Evolutionary conservation across 1,140 invertebrate genomes (phyloP).

Genomic region (Atta colombica): DNA sequence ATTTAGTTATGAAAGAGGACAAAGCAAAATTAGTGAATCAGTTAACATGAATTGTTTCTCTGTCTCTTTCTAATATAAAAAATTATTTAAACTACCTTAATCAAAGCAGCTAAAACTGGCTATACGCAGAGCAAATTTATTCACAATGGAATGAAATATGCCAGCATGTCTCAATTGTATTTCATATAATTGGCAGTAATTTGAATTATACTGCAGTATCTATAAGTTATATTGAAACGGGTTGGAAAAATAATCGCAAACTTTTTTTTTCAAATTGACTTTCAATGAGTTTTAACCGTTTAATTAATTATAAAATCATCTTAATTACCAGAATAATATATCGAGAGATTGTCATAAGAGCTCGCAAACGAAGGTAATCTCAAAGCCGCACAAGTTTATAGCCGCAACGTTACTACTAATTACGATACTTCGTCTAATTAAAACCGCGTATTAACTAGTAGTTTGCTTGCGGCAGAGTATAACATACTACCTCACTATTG

Average conservation of each 20-base stretch:
- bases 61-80: neutral
- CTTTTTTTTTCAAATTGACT: conserved; percentile 10
- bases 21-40: neutral
- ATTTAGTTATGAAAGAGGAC: neutral
- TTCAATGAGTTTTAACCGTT: neutral
- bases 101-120: neutral
- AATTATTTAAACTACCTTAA: conserved; percentile 23
- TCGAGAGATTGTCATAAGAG: conserved; percentile 4
- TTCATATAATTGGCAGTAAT: conserved; percentile 9
- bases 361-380: conserved; percentile 22
- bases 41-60: conserved; percentile 24
- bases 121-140: conserved; percentile 27
- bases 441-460: conserved; percentile 42
- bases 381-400: conserved; percentile 49
- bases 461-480: conserved; percentile 20
- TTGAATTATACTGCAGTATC: neutral
- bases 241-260: neutral
- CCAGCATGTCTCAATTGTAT: neutral
- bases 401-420: conserved; percentile 40
- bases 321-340: conserved; percentile 37
- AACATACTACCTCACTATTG: conserved; percentile 29
- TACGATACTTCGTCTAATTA: conserved; percentile 59
- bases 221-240: neutral
- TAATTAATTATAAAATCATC: conserved; percentile 28
- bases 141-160: conserved; percentile 9